Conservation (phyloP, 2,888 invertebrate genomes). For the Cephus sareptanus region DNA sequence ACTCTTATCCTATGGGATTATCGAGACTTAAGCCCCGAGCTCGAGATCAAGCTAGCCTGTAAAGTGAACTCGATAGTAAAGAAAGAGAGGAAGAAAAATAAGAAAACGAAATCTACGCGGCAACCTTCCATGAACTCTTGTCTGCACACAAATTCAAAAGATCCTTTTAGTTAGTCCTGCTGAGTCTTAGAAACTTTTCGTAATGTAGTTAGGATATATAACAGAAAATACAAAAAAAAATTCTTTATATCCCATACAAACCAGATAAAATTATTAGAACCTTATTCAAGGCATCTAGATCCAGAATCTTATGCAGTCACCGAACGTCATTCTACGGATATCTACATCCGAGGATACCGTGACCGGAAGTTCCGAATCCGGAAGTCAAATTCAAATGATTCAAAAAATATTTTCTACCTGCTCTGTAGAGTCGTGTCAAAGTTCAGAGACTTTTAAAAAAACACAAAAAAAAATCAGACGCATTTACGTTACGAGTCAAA, state of each 20-base stretch:
- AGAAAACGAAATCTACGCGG: background rate
- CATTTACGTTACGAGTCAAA: no score
- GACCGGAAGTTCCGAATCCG: no score
- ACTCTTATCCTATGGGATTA: conserved; percentile 36
- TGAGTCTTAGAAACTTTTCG: background rate
- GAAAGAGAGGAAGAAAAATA: background rate
- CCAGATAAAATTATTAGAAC: background rate
- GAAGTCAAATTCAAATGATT: no score
- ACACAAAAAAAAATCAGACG: no score
- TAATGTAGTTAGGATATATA: background rate
- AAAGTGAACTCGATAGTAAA: background rate
- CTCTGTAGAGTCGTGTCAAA: no score
- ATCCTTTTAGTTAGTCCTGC: background rate
- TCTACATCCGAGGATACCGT: no score
- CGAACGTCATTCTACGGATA: no score
- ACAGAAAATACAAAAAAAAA: background rate
- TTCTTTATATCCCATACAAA: background rate
- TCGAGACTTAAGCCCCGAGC: conserved; percentile 43
- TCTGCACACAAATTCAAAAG: background rate
- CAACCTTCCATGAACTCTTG: background rate
- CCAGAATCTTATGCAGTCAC: no score
- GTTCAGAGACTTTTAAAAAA: no score
- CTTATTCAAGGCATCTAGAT: background rate
- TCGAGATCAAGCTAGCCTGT: conserved; percentile 17
- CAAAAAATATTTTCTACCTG: no score